Evolutionary conservation across 2,888 invertebrate species (phyloP), one percentile per base, ranked within the genome.

Genomic region (Synergus itoensis): DNA sequence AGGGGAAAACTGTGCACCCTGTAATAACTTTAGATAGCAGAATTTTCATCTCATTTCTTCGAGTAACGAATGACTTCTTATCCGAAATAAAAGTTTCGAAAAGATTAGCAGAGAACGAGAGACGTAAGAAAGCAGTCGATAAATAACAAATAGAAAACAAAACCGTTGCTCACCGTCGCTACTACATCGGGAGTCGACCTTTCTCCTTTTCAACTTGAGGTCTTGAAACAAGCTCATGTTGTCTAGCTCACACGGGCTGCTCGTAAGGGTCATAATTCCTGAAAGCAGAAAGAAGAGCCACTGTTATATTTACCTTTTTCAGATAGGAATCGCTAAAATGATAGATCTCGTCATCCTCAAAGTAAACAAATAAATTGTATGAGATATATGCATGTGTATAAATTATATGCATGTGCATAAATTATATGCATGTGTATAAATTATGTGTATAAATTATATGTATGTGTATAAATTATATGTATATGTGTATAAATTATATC

Each of bases 191-290:
- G 98, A 98, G 95, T 98, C 98, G 93, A 98, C 97, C 95, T 98
- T 98, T 94, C 98, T 97, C 94, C 98, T 96, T 95, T 98, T 98
- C 94, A 98, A 95, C 95, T 98, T 98, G 94, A 98, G 96, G 95
- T 98, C 98, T 96, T 98, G 98, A 95, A 98, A 98, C 94, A 98
- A 97, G 97, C 98, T 98, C 98, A 98, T 98, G 95, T 97, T 97
- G 97, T 97, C 97, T 95, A 97, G 96, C 96, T 97, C 97, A 96
- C 97, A 97, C 95, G 97, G 97, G 95, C 96, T 96, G 95, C 97
- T 97, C 96, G 97, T 97, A 95, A 97, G 97, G 96, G 97, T 97
- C 97, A 97, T 97, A 97, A 97, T 97, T 97, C 97, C 97, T 97
- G 94, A 53, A 93, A 93, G 62, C 86, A 88, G 82, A 87, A 80